These are phyloP conservation scores for Adoxophyes honmai DNA, from an alignment of 1,140 invertebrate species.

Conservation along the genomic window DNA sequence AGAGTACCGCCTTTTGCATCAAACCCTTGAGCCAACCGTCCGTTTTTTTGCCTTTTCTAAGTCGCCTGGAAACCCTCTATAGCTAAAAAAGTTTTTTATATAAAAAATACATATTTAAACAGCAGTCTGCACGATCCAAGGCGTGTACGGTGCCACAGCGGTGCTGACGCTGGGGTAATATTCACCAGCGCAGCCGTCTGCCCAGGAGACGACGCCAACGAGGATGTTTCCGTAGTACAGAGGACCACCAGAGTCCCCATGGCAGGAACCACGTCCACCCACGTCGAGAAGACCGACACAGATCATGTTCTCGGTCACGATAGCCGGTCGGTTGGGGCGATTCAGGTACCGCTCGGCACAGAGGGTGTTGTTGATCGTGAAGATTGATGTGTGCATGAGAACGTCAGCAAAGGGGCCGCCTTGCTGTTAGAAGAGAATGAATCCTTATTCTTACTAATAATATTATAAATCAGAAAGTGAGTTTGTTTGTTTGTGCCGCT, in stretches of 20 bases:
- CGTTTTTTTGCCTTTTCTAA: no score
- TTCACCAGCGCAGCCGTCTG: slow-evolving; percentile 69
- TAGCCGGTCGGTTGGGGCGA: background rate
- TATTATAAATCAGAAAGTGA: no score
- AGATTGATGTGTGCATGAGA: slow-evolving; percentile 29
- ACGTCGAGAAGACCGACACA: slow-evolving; percentile 38
- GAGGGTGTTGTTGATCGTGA: slow-evolving; percentile 32
- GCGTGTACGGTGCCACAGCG: slow-evolving; percentile 54
- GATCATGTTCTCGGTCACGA: slow-evolving; percentile 47
- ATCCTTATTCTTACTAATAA: no score
- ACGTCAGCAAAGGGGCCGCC: slow-evolving; percentile 23
- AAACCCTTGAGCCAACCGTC: no score
- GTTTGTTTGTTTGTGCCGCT: no score
- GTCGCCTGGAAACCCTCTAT: no score
- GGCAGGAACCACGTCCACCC: slow-evolving; percentile 78
- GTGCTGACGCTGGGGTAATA: slow-evolving; percentile 78
- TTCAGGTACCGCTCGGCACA: slow-evolving; percentile 32
- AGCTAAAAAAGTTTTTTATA: no score
- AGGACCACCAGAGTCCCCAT: slow-evolving; percentile 84
- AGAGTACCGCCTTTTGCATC: no score
- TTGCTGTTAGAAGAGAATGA: slow-evolving; percentile 25
- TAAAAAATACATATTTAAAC: slow-evolving; percentile 15
- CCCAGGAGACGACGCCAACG: slow-evolving; percentile 76
- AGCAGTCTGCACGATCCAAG: slow-evolving; percentile 59
- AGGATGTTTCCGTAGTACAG: slow-evolving; percentile 55